These are phyloP conservation scores for Megalonaias nervosa DNA, from an alignment of 1,140 invertebrate species.

Conservation along the genomic window DNA sequence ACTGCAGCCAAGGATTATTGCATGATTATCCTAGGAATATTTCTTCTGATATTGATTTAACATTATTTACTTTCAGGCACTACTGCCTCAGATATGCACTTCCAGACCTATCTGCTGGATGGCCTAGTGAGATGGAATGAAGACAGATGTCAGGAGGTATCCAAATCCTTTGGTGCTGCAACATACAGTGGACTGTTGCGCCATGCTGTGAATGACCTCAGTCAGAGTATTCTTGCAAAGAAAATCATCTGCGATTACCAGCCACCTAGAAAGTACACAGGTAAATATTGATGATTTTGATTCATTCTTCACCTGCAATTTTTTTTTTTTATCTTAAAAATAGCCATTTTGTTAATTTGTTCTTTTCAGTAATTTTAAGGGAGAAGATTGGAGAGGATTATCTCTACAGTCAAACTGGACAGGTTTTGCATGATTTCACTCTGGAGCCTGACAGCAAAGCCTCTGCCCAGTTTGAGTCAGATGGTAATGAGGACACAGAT, in stretches of 20 bases:
- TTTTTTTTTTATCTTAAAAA: background rate
- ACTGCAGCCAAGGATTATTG: too few species aligned
- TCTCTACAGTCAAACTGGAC: slow-evolving; percentile 26
- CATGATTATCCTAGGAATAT: too few species aligned
- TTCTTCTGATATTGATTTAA: too few species aligned
- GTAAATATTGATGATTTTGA: slow-evolving; percentile 1
- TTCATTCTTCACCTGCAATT: background rate
- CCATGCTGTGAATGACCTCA: slow-evolving; percentile 5
- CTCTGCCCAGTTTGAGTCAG: background rate
- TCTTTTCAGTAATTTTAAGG: slow-evolving; percentile 14
- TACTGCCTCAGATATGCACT: slow-evolving; percentile 35
- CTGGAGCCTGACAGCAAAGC: background rate
- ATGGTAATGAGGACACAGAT: background rate
- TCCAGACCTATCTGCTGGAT: slow-evolving; percentile 42
- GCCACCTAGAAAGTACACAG: slow-evolving; percentile 24
- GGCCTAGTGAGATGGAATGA: slow-evolving; percentile 44
- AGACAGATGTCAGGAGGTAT: slow-evolving; percentile 14
- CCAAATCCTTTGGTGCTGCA: background rate
- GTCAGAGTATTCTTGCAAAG: background rate
- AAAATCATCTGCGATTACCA: slow-evolving; percentile 1
- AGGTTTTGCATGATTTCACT: background rate
- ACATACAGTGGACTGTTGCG: slow-evolving; percentile 19
- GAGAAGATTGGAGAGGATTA: slow-evolving; percentile 35
- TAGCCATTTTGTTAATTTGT: background rate
- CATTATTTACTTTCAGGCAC: slow-evolving; percentile 18